Percentiles rank a stretch among this genome's conserved stretches.
Evolutionary conservation across 2,888 invertebrate genomes (phyloP).

Genomic region (Melanchra persicariae): DNA sequence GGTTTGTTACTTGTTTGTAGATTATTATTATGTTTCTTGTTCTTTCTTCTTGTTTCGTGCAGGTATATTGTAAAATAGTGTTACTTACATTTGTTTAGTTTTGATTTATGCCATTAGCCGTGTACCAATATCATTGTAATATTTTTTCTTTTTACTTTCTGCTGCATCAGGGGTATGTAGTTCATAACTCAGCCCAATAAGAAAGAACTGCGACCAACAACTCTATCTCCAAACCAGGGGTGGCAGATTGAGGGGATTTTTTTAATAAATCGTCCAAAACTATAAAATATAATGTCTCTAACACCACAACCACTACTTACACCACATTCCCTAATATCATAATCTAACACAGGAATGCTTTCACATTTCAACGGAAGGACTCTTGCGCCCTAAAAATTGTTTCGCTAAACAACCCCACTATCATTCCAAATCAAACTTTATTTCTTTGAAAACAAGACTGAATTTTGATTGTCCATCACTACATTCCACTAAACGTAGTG

Average conservation of each 20-base stretch:
- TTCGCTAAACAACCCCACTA: conserved; percentile 65
- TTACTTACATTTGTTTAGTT: not conserved
- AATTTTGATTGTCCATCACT: conserved; percentile 16
- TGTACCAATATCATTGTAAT: not conserved
- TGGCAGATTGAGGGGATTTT: conserved; percentile 61
- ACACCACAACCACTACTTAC: conserved; percentile 77
- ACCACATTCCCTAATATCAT: conserved; percentile 85
- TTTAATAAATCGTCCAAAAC: conserved; percentile 72
- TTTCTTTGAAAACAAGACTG: not conserved
- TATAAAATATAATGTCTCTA: conserved; percentile 75
- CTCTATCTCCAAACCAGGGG: conserved; percentile 52
- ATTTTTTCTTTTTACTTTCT: not conserved
- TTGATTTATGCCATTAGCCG: not conserved
- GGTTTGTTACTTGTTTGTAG: not conserved
- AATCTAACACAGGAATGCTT: conserved; percentile 90
- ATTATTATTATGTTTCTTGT: too few relatives aligned
- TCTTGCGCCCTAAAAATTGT: conserved; percentile 83
- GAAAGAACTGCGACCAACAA: conserved; percentile 35
- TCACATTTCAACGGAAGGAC: conserved; percentile 82
- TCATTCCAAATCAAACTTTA: conserved; percentile 67
- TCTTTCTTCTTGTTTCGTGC: too few relatives aligned
- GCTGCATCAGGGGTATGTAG: not conserved
- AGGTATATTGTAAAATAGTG: not conserved
- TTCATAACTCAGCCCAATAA: conserved; percentile 28
- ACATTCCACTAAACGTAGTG: conserved; percentile 34